Evolutionary conservation across 2,797 vertebrate genomes (phyloP).

Genomic region (Todus mexicanus): DNA sequence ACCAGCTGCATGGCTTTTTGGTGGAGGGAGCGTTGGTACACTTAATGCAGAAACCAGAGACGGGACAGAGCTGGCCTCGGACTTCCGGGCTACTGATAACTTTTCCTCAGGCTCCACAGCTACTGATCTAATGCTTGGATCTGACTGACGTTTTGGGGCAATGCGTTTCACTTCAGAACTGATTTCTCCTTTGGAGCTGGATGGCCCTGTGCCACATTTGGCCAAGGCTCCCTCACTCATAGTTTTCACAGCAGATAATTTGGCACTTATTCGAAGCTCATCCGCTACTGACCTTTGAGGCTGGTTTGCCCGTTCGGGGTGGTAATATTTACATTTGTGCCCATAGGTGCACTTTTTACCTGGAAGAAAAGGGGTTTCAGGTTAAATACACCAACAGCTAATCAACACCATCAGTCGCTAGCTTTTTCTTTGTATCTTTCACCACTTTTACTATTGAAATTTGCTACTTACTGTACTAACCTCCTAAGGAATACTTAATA

Average conservation of each 20-base stretch:
- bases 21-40: slow-evolving; percentile 92
- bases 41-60: slow-evolving; percentile 97
- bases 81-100: slow-evolving; percentile 86
- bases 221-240: slow-evolving; percentile 95
- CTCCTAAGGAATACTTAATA: neutral
- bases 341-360: slow-evolving; percentile 99
- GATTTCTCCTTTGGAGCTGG: slow-evolving; percentile 82
- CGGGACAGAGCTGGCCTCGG: slow-evolving; percentile 94
- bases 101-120: slow-evolving; percentile 91
- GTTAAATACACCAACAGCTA: neutral
- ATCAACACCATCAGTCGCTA: neutral
- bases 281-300: slow-evolving; percentile 95
- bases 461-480: neutral
- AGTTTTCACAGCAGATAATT: slow-evolving; percentile 96
- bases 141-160: slow-evolving; percentile 95
- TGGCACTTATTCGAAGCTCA: slow-evolving; percentile 97
- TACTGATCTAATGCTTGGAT: slow-evolving; percentile 95
- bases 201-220: slow-evolving; percentile 84
- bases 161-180: slow-evolving; percentile 90
- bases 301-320: slow-evolving; percentile 96
- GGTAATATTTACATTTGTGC: slow-evolving; percentile 99
- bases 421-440: neutral
- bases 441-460: neutral
- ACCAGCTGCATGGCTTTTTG: slow-evolving; percentile 93
- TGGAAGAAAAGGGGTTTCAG: slow-evolving; percentile 65